Evolutionary conservation across 2,888 invertebrate species (phyloP).

Genomic region (Ptilodon capucinus): DNA sequence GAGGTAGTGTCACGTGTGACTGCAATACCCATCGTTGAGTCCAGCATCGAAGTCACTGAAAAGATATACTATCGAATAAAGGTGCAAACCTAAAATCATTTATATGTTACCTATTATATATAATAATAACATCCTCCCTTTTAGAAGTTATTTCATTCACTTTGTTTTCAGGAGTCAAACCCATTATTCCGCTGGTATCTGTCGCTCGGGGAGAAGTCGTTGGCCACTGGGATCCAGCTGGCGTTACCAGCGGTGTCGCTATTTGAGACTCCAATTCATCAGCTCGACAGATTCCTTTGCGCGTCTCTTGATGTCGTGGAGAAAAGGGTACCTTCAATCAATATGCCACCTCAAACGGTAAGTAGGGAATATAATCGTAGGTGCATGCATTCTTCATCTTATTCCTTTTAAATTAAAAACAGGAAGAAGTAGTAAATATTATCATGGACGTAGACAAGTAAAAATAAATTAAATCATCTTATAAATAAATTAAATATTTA

Average conservation of each 20-base stretch:
- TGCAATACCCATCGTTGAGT: conserved; percentile 92
- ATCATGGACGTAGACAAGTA: too few species aligned
- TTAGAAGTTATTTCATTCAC: too few species aligned
- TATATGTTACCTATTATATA: background rate
- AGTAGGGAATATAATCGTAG: conserved; percentile 51
- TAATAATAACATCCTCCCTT: too few species aligned
- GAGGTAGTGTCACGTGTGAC: conserved; percentile 89
- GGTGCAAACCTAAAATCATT: conserved; percentile 66
- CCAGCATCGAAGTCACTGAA: conserved; percentile 88
- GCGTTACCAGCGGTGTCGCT: conserved; percentile 89
- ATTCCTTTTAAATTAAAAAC: too few species aligned
- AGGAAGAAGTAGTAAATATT: too few species aligned
- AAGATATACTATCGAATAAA: conserved; percentile 89
- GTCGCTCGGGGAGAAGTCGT: conserved; percentile 88
- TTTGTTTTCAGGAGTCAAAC: conserved; percentile 83
- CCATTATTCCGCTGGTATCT: conserved; percentile 89
- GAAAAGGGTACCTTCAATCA: conserved; percentile 90
- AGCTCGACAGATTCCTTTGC: conserved; percentile 90
- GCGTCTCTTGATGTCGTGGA: conserved; percentile 93
- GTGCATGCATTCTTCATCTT: too few species aligned
- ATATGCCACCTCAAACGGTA: conserved; percentile 93
- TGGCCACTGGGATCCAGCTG: conserved; percentile 87
- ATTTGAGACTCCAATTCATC: conserved; percentile 87
- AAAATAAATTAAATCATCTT: too few species aligned
- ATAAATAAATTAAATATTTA: too few species aligned